Conservation (phyloP, 1,140 invertebrate genomes). For the Venturia canescens region DNA sequence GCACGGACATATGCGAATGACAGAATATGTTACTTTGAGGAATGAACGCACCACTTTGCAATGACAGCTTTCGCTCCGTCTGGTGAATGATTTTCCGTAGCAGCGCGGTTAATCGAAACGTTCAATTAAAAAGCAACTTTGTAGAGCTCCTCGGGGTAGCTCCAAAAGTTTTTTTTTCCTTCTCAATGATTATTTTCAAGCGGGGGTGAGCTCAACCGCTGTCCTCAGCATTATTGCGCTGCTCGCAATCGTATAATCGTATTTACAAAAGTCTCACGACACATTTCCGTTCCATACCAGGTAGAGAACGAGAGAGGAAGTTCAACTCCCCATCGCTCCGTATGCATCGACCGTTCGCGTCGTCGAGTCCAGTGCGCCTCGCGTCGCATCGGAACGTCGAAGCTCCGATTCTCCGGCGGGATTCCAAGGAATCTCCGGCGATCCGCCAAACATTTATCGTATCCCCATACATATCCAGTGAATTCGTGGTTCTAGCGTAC, state of each 20-base stretch:
- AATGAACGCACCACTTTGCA: slow-evolving; percentile 11
- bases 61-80: background rate
- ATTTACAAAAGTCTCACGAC: background rate
- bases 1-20: background rate
- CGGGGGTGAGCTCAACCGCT: no score
- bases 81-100: background rate
- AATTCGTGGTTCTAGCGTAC: background rate
- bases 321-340: no score
- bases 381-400: slow-evolving; percentile 1
- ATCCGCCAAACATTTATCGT: background rate
- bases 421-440: background rate
- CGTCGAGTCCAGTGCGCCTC: background rate
- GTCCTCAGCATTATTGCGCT: background rate
- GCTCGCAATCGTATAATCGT: background rate
- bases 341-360: background rate
- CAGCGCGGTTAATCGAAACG: background rate
- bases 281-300: background rate
- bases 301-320: background rate
- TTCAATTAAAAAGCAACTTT: background rate
- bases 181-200: no score
- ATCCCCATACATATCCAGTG: background rate
- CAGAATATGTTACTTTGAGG: background rate
- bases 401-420: background rate
- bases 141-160: no score
- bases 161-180: no score